Conservation (phyloP, 2,113 vertebrate species). For the Sander vitreus region DNA sequence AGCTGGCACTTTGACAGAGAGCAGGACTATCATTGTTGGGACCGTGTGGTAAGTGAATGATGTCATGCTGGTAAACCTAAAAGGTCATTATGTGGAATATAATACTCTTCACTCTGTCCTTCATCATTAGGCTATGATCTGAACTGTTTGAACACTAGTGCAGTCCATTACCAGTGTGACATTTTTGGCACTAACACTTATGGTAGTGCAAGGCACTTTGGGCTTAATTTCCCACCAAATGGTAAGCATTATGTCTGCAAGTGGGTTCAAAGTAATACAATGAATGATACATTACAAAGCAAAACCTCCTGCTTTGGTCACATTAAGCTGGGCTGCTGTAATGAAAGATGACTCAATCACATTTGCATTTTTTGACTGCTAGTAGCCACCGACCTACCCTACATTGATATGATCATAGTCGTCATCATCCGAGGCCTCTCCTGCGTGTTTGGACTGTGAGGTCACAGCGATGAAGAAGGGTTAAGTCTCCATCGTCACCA, state of each 20-base stretch:
- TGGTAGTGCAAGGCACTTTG: conserved; percentile 19
- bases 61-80: conserved; percentile 72
- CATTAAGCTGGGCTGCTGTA: not conserved
- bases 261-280: conserved; percentile 48
- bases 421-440: conserved; percentile 26
- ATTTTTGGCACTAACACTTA: not conserved
- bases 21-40: conserved; percentile 67
- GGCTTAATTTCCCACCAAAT: conserved; percentile 26
- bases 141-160: conserved; percentile 21
- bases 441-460: conserved; percentile 45
- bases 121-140: conserved; percentile 30
- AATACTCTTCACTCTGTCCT: conserved; percentile 38
- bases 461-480: conserved; percentile 44
- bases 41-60: conserved; percentile 65
- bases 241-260: conserved; percentile 33
- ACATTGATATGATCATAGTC: conserved; percentile 5
- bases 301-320: conserved; percentile 1
- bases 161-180: not conserved
- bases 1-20: conserved; percentile 66
- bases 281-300: conserved; percentile 39
- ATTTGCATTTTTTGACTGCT: conserved; percentile 1
- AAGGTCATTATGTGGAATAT: conserved; percentile 67
- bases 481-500: conserved; percentile 63
- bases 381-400: not conserved
- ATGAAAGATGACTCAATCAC: conserved; percentile 8